Evolutionary conservation across 2,888 invertebrate genomes (phyloP), one percentile per base, ranked within the genome.

Genomic region (Drosophila putrida): DNA sequence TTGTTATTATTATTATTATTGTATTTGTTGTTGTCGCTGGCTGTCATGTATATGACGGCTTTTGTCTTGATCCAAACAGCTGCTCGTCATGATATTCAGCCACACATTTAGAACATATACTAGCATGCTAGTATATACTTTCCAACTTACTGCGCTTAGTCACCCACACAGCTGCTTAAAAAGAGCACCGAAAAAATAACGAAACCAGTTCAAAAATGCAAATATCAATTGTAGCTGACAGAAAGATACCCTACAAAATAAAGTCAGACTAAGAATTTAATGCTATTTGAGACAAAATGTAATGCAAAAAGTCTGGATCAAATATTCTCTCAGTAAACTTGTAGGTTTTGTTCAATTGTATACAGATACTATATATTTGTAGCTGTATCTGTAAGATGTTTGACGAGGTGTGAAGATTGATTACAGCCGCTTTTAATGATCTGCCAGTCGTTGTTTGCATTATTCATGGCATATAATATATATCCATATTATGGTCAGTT

Each of bases 61-160:
- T 78, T 80, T 86, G 80, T 78, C 77, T 75, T 63, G 50, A 58
- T 64, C 66, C 64, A 71, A 87, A 87, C 84, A 87, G 87, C 87
- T 81, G 87, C 64, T 77, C 59, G 78, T 63, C 84, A 83, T 81
- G 70, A 82, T 51, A 78, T 63, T 44, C 59, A 54, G 35, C 36
- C 36, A 51, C 36, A 49, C 50, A 46, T 57, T 55, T 36, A 38
- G 39, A 43, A 57, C 38, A 44, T 49, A 11, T 38, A 47, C 38
- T 47, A 58, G n/a, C 43, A 28, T 11, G 28, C 39, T 53, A 28
- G 4, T 44, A 27, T 13, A 41, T 41, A 25, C 28, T 39, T 27
- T 6, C 38, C 28, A 33, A 33, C 49, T 41, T 31, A 49, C 33
- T 28, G 33, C 49, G 41, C 10, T 33, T 31, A 71, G 20, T 51